These are phyloP conservation scores for Sarcophaga rosellei DNA, from an alignment of 2,888 invertebrate genomes.

Conservation along the genomic window DNA sequence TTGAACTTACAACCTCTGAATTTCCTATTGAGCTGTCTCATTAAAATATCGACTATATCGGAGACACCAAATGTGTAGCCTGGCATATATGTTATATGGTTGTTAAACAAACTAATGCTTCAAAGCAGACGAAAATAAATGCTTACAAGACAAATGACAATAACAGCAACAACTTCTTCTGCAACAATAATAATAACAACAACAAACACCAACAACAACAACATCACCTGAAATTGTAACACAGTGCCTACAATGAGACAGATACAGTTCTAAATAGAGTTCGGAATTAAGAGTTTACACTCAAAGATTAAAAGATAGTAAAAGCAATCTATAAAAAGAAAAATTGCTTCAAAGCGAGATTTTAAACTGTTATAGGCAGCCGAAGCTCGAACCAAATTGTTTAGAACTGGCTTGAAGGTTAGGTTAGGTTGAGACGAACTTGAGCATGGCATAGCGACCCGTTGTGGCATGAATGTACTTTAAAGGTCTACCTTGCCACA, in stretches of 20 bases:
- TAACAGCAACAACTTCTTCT: background rate
- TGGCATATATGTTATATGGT: slow-evolving; percentile 40
- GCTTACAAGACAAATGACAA: slow-evolving; percentile 37
- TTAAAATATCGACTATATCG: background rate
- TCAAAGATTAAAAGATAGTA: slow-evolving; percentile 1
- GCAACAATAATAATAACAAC: background rate
- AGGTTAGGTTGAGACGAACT: too few relatives aligned
- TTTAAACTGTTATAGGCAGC: too few relatives aligned
- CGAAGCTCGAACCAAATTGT: too few relatives aligned
- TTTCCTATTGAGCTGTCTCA: background rate
- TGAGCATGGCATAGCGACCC: too few relatives aligned
- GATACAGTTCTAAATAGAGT: slow-evolving; percentile 13
- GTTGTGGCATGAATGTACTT: too few relatives aligned
- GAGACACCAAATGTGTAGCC: background rate
- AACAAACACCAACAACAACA: slow-evolving; percentile 2
- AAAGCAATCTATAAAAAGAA: background rate
- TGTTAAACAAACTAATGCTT: slow-evolving; percentile 43
- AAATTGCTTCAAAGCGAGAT: background rate
- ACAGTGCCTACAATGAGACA: background rate
- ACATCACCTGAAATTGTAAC: slow-evolving; percentile 36
- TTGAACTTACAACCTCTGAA: background rate
- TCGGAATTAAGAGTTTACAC: slow-evolving; percentile 1
- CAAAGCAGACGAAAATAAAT: slow-evolving; percentile 1
- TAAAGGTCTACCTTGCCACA: too few relatives aligned
- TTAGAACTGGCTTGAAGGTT: background rate